Conservation (phyloP, 2,113 vertebrate genomes). For the Plestiodon gilberti region DNA sequence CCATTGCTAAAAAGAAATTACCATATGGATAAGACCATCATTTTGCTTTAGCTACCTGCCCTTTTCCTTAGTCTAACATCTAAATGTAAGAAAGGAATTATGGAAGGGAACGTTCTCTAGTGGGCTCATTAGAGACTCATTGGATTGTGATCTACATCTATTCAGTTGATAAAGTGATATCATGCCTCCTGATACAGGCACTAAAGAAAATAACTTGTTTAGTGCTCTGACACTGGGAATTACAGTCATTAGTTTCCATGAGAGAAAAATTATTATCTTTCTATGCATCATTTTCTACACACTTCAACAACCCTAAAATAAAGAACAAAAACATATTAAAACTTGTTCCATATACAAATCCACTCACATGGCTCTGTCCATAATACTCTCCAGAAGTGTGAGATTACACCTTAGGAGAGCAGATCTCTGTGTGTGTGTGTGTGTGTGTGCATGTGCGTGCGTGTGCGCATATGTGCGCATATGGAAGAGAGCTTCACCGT, state of each 20-base stretch:
- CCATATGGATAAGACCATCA: not conserved
- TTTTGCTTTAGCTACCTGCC: not conserved
- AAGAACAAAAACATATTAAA: too few species aligned
- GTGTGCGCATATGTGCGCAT: too few species aligned
- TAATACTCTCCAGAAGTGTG: too few species aligned
- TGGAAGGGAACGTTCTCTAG: not conserved
- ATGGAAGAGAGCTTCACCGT: too few species aligned
- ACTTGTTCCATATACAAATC: too few species aligned
- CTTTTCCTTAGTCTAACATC: not conserved
- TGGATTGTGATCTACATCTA: not conserved
- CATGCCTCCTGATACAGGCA: not conserved
- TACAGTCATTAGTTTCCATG: not conserved
- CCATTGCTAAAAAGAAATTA: not conserved
- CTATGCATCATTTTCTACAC: not conserved
- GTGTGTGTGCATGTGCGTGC: too few species aligned
- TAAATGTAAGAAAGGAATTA: not conserved
- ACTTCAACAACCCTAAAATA: not conserved
- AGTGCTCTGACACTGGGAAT: not conserved
- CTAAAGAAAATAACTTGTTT: slow-evolving; percentile 1
- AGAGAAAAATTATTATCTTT: not conserved
- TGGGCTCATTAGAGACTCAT: not conserved
- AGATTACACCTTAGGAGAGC: too few species aligned
- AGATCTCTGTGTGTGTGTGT: too few species aligned
- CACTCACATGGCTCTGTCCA: too few species aligned
- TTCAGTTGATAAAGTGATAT: not conserved